A percentile compares a stretch with the other conserved stretches of the same genome.
Conservation (phyloP, 2,797 vertebrate genomes). For the Oophaga sylvatica region DNA sequence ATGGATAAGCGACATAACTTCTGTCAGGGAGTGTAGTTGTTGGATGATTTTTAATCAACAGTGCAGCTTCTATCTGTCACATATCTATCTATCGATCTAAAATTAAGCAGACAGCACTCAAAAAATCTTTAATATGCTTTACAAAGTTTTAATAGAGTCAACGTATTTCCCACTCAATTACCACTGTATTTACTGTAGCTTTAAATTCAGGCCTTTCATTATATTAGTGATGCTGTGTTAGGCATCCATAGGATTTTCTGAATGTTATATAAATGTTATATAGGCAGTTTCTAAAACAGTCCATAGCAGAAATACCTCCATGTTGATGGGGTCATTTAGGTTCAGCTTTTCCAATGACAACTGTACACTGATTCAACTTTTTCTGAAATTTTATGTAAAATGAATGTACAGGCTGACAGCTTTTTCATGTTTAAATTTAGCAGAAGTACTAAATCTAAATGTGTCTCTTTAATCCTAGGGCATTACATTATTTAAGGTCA, state of each 20-base stretch:
- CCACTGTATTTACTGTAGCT: neutral
- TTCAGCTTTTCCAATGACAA: slow-evolving; percentile 13
- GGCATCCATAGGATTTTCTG: neutral
- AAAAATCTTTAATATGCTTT: too few species aligned
- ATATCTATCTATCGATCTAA: too few species aligned
- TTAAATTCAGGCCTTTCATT: neutral
- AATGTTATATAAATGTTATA: slow-evolving; percentile 1
- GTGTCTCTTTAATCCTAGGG: slow-evolving; percentile 36
- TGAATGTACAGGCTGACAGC: slow-evolving; percentile 13
- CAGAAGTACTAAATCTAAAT: slow-evolving; percentile 23
- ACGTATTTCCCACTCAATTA: too few species aligned
- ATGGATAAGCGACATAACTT: too few species aligned
- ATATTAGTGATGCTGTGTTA: neutral
- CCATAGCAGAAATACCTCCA: neutral
- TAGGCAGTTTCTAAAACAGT: slow-evolving; percentile 23
- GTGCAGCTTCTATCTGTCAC: too few species aligned
- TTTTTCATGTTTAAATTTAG: slow-evolving; percentile 50
- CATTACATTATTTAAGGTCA: slow-evolving; percentile 45
- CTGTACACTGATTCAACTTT: slow-evolving; percentile 1
- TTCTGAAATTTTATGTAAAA: slow-evolving; percentile 30
- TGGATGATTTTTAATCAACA: too few species aligned
- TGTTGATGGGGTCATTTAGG: slow-evolving; percentile 18
- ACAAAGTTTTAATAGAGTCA: too few species aligned
- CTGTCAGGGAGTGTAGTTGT: too few species aligned
- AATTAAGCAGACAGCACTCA: too few species aligned